Conservation (phyloP, 53 echinoderm and acorn worm species). For the Apostichopus leukothele region DNA sequence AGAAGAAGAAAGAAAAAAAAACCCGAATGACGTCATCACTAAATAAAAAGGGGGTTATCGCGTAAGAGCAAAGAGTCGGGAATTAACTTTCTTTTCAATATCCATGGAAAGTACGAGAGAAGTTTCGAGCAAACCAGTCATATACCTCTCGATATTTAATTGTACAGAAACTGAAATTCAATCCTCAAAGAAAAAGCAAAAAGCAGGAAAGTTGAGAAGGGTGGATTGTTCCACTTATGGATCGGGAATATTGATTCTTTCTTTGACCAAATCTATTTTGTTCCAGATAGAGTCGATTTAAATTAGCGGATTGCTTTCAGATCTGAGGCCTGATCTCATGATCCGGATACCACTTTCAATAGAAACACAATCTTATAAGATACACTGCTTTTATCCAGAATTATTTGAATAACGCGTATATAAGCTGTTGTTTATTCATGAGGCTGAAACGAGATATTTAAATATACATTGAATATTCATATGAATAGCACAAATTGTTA, state of each 20-base stretch:
- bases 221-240: slow-evolving; percentile 18
- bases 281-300: neutral
- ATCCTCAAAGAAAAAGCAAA: slow-evolving; percentile 23
- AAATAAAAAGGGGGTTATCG: neutral
- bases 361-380: neutral
- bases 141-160: slow-evolving; percentile 15
- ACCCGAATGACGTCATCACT: slow-evolving; percentile 1
- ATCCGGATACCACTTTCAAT: neutral
- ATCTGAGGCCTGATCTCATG: slow-evolving; percentile 18
- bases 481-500: too few relatives aligned
- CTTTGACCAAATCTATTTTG: slow-evolving; percentile 35
- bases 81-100: slow-evolving; percentile 10
- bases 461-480: too few relatives aligned
- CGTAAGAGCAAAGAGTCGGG: neutral
- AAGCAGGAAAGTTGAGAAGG: slow-evolving; percentile 7
- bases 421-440: too few relatives aligned
- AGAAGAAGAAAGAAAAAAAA: too few relatives aligned
- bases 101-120: slow-evolving; percentile 19
- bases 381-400: too few relatives aligned
- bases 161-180: slow-evolving; percentile 24
- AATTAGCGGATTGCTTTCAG: slow-evolving; percentile 24
- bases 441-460: too few relatives aligned
- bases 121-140: slow-evolving; percentile 15
- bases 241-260: slow-evolving; percentile 13
- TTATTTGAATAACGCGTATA: too few relatives aligned